Evolutionary conservation across 2,888 invertebrate species (phyloP).

Genomic region (Mechanitis mazaeus): DNA sequence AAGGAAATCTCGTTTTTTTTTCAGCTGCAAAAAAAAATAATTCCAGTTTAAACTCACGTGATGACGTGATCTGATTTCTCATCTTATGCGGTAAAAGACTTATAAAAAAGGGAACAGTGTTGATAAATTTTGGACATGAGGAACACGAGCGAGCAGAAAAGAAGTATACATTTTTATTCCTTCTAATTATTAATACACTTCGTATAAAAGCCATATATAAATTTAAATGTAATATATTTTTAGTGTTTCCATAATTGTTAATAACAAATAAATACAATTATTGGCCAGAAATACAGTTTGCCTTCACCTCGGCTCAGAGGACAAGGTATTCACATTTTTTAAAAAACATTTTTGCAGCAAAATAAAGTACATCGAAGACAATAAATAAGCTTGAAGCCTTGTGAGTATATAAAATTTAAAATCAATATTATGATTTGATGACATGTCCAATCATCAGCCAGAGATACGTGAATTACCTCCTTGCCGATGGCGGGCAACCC

Average conservation of each 20-base stretch:
- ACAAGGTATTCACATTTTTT: slow-evolving; percentile 16
- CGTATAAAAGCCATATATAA: too few species aligned
- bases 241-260: background rate
- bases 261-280: slow-evolving; percentile 2
- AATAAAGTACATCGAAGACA: slow-evolving; percentile 32
- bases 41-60: too few species aligned
- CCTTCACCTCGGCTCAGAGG: slow-evolving; percentile 22
- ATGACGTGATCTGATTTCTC: too few species aligned
- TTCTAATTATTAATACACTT: too few species aligned
- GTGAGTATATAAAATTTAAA: slow-evolving; percentile 18
- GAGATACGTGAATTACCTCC: slow-evolving; percentile 70
- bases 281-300: slow-evolving; percentile 20
- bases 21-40: too few species aligned
- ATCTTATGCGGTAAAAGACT: too few species aligned
- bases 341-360: slow-evolving; percentile 29
- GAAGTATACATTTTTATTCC: too few species aligned
- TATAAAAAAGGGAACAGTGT: too few species aligned
- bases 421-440: slow-evolving; percentile 16
- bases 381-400: slow-evolving; percentile 32
- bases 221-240: background rate
- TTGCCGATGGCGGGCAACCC: slow-evolving; percentile 75
- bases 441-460: slow-evolving; percentile 38
- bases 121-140: too few species aligned
- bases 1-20: too few species aligned
- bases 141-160: too few species aligned